These are phyloP conservation scores for Eunapius fragilis DNA, from an alignment of 37 sponge, comb jelly and placozoan genomes.

Conservation along the genomic window DNA sequence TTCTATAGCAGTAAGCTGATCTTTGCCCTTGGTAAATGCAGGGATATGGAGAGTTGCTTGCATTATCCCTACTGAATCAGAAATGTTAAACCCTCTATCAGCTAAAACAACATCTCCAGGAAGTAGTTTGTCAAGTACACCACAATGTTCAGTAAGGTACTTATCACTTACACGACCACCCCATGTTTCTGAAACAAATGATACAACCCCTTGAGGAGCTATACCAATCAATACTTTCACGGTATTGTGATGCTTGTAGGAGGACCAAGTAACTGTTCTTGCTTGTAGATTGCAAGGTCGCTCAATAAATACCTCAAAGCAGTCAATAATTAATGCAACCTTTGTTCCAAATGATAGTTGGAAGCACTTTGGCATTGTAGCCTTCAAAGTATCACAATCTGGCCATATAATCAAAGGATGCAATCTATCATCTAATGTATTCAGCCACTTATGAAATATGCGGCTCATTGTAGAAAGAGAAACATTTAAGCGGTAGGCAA, in stretches of 20 bases:
- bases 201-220: slow-evolving; percentile 71
- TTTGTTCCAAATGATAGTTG: slow-evolving; percentile 35
- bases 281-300: slow-evolving; percentile 55
- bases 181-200: slow-evolving; percentile 65
- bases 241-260: slow-evolving; percentile 75
- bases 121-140: slow-evolving; percentile 49
- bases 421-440: slow-evolving; percentile 19
- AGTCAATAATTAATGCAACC: slow-evolving; percentile 66
- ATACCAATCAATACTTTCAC: slow-evolving; percentile 65
- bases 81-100: slow-evolving; percentile 80
- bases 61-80: slow-evolving; percentile 64
- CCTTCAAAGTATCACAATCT: slow-evolving; percentile 42
- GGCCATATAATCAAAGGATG: slow-evolving; percentile 68
- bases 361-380: slow-evolving; percentile 71
- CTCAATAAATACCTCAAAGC: slow-evolving; percentile 76
- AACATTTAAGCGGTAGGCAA: slow-evolving; percentile 63
- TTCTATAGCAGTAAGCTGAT: slow-evolving; percentile 50
- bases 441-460: slow-evolving; percentile 34
- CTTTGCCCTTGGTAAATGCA: slow-evolving; percentile 72
- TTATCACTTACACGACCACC: slow-evolving; percentile 79
- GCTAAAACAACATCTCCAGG: slow-evolving; percentile 80
- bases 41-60: slow-evolving; percentile 62
- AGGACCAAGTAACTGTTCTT: slow-evolving; percentile 64
- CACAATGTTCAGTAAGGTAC: slow-evolving; percentile 68
- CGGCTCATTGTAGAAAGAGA: slow-evolving; percentile 39